Conservation (phyloP, 2,888 invertebrate species). For the Palloptera scutellata region DNA sequence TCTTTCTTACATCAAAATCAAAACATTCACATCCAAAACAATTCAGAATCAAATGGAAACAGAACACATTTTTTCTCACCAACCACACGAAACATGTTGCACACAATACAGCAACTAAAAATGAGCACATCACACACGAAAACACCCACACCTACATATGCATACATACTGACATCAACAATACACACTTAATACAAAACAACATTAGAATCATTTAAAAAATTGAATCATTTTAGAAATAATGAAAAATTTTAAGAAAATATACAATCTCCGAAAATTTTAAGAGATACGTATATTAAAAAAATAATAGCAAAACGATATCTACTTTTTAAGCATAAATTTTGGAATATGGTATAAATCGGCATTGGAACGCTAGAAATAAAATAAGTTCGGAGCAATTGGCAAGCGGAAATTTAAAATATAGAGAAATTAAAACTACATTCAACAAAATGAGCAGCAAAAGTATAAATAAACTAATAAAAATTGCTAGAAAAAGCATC, state of each 20-base stretch:
- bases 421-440: no score
- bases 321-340: background rate
- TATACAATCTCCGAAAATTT: no score
- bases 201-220: no score
- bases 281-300: background rate
- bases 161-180: conserved; percentile 35
- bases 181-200: conserved; percentile 12
- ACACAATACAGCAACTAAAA: background rate
- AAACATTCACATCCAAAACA: background rate
- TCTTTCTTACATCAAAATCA: background rate
- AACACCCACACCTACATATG: conserved; percentile 32
- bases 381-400: conserved; percentile 27
- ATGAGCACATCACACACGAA: conserved; percentile 6
- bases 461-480: no score
- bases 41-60: conserved; percentile 2
- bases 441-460: no score
- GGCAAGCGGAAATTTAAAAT: conserved; percentile 1
- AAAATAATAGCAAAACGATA: conserved; percentile 9
- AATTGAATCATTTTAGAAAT: no score
- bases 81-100: background rate
- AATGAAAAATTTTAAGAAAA: no score
- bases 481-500: no score
- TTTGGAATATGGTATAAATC: conserved; percentile 42
- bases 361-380: conserved; percentile 36
- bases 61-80: background rate